Percentiles rank a stretch among this genome's conserved stretches.
These are phyloP conservation scores for Steatocranus sp. DNA, from an alignment of 2,797 vertebrate species.

Conservation along the genomic window DNA sequence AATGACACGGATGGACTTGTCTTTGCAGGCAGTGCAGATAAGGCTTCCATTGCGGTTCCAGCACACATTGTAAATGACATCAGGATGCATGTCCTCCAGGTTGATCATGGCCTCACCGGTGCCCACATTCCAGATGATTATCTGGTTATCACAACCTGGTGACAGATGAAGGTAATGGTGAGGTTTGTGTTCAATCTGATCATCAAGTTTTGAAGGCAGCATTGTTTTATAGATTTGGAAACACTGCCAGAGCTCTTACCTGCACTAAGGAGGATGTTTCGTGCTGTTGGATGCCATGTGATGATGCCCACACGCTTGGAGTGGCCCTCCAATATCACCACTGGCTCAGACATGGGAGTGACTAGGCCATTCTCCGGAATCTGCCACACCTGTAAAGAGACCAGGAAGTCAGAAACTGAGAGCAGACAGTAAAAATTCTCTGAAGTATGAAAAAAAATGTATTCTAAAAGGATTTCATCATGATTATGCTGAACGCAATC, in stretches of 20 bases:
- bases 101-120: constrained; percentile 88
- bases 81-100: constrained; percentile 92
- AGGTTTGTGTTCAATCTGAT: not conserved
- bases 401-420: not conserved
- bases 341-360: constrained; percentile 85
- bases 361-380: constrained; percentile 93
- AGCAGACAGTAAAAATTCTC: not conserved
- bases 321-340: constrained; percentile 91
- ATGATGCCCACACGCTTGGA: constrained; percentile 96
- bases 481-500: not conserved
- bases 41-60: constrained; percentile 96
- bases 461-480: not conserved
- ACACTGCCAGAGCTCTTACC: constrained; percentile 65
- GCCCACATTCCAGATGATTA: constrained; percentile 96
- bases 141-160: constrained; percentile 88
- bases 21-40: constrained; percentile 94
- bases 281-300: constrained; percentile 94
- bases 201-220: not conserved
- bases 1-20: constrained; percentile 91
- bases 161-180: not conserved
- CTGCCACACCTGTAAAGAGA: constrained; percentile 88
- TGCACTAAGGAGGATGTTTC: constrained; percentile 94
- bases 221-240: not conserved
- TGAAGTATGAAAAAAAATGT: not conserved
- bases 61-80: constrained; percentile 90